phyloP scores from a whole-genome alignment of 2,888 invertebrate genomes.

The Idaea aversata region DNA sequence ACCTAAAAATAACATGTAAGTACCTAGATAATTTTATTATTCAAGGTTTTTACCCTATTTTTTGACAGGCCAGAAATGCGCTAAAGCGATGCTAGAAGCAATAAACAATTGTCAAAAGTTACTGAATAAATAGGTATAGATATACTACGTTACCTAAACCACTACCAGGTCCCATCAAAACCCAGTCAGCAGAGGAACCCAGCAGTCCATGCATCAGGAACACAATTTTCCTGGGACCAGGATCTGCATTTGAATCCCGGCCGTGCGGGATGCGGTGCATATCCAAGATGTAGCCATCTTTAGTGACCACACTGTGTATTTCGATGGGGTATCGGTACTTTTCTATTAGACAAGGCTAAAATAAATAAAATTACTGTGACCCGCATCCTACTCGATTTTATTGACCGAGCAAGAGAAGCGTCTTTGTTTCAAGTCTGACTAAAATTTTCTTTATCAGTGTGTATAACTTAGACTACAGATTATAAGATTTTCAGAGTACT shows the following conservation, averaged over 20 bases:
- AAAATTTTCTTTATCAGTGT: too few species aligned
- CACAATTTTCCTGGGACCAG: slow-evolving; percentile 76
- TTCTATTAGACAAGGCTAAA: slow-evolving; percentile 75
- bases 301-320: slow-evolving; percentile 82
- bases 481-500: too few species aligned
- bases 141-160: too few species aligned
- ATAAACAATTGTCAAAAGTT: too few species aligned
- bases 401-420: slow-evolving; percentile 7
- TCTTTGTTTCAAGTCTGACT: too few species aligned
- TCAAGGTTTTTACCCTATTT: slow-evolving; percentile 2
- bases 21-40: not conserved
- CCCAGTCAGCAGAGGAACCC: slow-evolving; percentile 86
- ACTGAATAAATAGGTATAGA: too few species aligned
- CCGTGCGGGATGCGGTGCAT: slow-evolving; percentile 86
- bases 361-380: slow-evolving; percentile 6
- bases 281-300: slow-evolving; percentile 89
- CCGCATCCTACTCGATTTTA: not conserved
- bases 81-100: too few species aligned
- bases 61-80: too few species aligned
- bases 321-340: slow-evolving; percentile 84
- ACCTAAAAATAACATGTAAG: slow-evolving; percentile 33
- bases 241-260: slow-evolving; percentile 59
- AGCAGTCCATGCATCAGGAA: slow-evolving; percentile 87
- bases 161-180: slow-evolving; percentile 84
- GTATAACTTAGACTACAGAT: too few species aligned